Conservation (phyloP, 2,888 invertebrate species). For the Clostera curtula region DNA sequence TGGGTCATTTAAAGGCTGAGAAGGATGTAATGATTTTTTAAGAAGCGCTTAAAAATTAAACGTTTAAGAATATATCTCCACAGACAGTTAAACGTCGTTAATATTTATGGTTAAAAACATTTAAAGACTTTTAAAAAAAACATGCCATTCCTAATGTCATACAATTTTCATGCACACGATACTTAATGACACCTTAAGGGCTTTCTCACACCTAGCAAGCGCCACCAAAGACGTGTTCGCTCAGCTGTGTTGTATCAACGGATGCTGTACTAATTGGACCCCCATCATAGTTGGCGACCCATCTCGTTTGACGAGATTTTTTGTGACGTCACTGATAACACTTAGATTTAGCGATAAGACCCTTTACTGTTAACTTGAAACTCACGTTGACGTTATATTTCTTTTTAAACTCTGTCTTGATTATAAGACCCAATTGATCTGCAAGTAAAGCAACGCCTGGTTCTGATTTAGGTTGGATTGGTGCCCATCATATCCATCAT, state of each 20-base stretch:
- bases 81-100: too few relatives aligned
- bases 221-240: conserved; percentile 37
- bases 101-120: too few relatives aligned
- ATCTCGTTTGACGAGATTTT: conserved; percentile 17
- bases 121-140: background rate
- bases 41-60: too few relatives aligned
- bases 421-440: too few relatives aligned
- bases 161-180: conserved; percentile 12
- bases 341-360: conserved; percentile 9
- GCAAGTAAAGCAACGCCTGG: too few relatives aligned
- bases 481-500: too few relatives aligned
- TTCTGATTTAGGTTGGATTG: too few relatives aligned
- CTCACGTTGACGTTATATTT: too few relatives aligned
- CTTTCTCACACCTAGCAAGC: conserved; percentile 31
- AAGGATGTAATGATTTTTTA: too few relatives aligned
- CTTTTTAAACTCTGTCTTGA: too few relatives aligned
- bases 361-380: background rate
- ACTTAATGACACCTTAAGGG: conserved; percentile 19
- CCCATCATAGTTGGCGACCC: conserved; percentile 28
- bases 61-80: too few relatives aligned
- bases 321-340: conserved; percentile 21
- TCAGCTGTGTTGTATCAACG: conserved; percentile 37
- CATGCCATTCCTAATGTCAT: conserved; percentile 8
- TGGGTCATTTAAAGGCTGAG: too few relatives aligned
- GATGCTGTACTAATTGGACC: conserved; percentile 52